Evolutionary conservation across 2,888 invertebrate genomes (phyloP), one percentile per base, ranked within the genome.

Genomic region (Drosophila putrida): DNA sequence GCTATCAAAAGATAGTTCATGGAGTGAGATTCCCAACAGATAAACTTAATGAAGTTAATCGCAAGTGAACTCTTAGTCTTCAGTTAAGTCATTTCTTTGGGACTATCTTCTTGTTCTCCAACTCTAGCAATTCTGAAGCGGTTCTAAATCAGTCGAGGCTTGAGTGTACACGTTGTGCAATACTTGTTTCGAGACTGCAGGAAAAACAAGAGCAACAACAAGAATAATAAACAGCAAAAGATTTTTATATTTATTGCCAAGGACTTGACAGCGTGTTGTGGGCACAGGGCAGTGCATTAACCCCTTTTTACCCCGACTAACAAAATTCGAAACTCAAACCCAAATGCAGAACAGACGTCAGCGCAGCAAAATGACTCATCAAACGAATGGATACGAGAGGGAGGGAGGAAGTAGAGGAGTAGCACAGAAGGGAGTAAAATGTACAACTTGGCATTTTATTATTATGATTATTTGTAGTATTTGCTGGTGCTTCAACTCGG

Each of bases 381-480:
- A 89, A 79, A 69, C 58, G 63, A 67, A 70, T 63, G 55, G 51
- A 38, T 46, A 49, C 8, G 44, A 54, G 75, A 35, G 20, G 36
- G 36, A 44, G 38, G 3, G 15, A 38, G 11, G 13, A 28, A 20
- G 47, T 20, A 35, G 15, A n/a, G 20, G 28, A 28, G 47, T 31
- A 39, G 27, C 31, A 55, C 36, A 43, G 76, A 60, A 58, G 75
- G 79, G 64, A 79, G 85, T 70, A 71, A 78, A 84, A 88, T 85
- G 83, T 77, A 88, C 80, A 88, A 85, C 82, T 85, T 89, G 89
- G 88, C 86, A 82, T 89, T 85, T 85, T 85, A 85, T 85, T 88
- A 89, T 85, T 85, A 85, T 88, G 89, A 85, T 85, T 85, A 85
- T 85, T 88, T 85, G 85, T 85, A 89, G 89, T 89, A 83, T 88